phyloP scores from a whole-genome alignment of 2,113 vertebrate species.

The Cynopterus brachyotis region DNA sequence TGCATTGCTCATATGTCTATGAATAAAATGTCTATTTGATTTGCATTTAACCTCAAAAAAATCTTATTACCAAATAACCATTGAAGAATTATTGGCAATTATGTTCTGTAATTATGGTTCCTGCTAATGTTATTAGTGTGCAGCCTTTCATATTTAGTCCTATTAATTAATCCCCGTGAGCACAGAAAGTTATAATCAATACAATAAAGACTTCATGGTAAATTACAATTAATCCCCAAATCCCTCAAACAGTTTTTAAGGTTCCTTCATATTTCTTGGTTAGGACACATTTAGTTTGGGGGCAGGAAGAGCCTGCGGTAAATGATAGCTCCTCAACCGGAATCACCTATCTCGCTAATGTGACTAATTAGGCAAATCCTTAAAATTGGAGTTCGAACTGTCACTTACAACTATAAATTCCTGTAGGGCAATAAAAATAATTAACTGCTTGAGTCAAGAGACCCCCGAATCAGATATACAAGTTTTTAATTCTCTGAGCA shows the following conservation, averaged over 20 bases:
- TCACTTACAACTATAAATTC: slow-evolving; percentile 11
- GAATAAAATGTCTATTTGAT: slow-evolving; percentile 64
- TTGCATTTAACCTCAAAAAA: slow-evolving; percentile 70
- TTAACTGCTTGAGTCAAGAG: slow-evolving; percentile 37
- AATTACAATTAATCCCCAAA: slow-evolving; percentile 70
- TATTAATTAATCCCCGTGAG: slow-evolving; percentile 75
- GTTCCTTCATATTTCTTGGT: background rate
- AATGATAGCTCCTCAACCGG: background rate
- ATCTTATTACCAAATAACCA: slow-evolving; percentile 71
- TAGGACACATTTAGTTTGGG: background rate
- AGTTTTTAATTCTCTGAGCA: slow-evolving; percentile 46
- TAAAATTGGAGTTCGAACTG: slow-evolving; percentile 34
- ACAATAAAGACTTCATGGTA: slow-evolving; percentile 60
- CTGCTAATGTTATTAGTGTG: slow-evolving; percentile 68
- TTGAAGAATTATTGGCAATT: slow-evolving; percentile 77
- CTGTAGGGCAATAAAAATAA: slow-evolving; percentile 48
- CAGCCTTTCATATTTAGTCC: slow-evolving; percentile 72
- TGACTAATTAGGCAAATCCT: slow-evolving; percentile 35
- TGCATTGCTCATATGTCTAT: slow-evolving; percentile 11
- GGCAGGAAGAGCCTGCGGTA: background rate
- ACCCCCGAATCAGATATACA: slow-evolving; percentile 37
- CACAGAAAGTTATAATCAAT: slow-evolving; percentile 69
- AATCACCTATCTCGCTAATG: slow-evolving; percentile 40
- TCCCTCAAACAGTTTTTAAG: slow-evolving; percentile 33
- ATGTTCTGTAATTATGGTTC: slow-evolving; percentile 64